Evolutionary conservation across 1,140 invertebrate genomes (phyloP).

Genomic region (Mya arenaria): DNA sequence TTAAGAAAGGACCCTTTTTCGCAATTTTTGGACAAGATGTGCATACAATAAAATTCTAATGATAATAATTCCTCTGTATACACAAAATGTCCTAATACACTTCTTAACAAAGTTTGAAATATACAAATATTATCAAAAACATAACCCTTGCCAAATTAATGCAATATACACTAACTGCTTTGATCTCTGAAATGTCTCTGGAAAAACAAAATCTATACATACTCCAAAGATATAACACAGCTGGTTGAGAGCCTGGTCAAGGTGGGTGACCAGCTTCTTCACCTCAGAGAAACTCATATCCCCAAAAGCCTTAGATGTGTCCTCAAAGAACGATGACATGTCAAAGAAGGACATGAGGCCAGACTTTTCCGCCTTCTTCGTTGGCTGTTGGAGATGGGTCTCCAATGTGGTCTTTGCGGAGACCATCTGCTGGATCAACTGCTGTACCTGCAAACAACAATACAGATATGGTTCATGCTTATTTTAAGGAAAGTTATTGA

Average conservation of each 20-base stretch:
- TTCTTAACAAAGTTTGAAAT: too few relatives aligned
- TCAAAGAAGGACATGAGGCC: constrained; percentile 30
- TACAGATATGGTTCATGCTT: not conserved
- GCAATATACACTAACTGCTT: too few relatives aligned
- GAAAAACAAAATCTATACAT: too few relatives aligned
- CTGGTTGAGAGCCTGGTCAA: constrained; percentile 27
- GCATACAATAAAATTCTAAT: too few relatives aligned
- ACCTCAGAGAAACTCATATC: constrained; percentile 38
- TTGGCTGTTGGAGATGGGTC: not conserved
- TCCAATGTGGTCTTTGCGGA: constrained; percentile 4
- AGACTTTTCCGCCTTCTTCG: constrained; percentile 37
- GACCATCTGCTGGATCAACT: constrained; percentile 29
- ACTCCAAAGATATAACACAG: constrained; percentile 32
- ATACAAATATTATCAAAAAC: too few relatives aligned
- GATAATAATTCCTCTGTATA: too few relatives aligned
- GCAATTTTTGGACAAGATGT: too few relatives aligned
- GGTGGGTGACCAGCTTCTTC: constrained; percentile 35
- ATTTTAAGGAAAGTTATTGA: not conserved
- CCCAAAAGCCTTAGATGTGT: constrained; percentile 15
- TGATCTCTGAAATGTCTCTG: too few relatives aligned
- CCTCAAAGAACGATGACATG: constrained; percentile 36
- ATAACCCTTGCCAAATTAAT: too few relatives aligned
- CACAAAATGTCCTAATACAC: too few relatives aligned
- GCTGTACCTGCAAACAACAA: constrained; percentile 13
- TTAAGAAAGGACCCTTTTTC: too few relatives aligned